Conservation (phyloP, 2,113 vertebrate genomes). For the Odobenus rosmarus region DNA sequence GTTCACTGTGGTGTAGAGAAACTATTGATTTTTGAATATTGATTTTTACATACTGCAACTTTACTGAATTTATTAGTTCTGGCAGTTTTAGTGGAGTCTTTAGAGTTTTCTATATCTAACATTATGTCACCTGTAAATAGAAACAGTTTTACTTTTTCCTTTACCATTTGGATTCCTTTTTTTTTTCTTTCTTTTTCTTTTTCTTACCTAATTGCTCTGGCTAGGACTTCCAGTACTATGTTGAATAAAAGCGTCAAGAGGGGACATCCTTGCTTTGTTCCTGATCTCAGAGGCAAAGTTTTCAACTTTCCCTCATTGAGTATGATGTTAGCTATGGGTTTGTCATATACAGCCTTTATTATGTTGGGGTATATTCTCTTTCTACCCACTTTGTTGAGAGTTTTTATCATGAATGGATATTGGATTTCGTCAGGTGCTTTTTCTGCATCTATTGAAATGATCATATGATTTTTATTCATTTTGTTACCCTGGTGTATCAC, state of each 20-base stretch:
- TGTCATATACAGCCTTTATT: background rate
- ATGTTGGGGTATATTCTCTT: background rate
- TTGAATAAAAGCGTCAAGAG: background rate
- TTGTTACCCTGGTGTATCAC: too few relatives aligned
- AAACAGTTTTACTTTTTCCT: background rate
- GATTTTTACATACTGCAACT: background rate
- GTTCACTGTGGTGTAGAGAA: background rate
- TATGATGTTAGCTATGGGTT: background rate
- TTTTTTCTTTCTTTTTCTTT: background rate
- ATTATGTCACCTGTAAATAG: background rate
- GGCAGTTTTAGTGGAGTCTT: background rate
- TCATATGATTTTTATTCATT: too few relatives aligned
- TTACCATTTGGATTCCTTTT: background rate
- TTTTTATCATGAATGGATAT: too few relatives aligned
- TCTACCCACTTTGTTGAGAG: background rate
- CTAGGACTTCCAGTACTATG: background rate
- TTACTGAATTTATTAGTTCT: background rate
- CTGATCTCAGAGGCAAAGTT: background rate
- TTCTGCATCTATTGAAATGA: too few relatives aligned
- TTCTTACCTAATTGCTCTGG: background rate
- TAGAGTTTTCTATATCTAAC: background rate
- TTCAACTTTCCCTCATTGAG: background rate
- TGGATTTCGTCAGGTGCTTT: too few relatives aligned
- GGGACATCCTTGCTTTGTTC: background rate
- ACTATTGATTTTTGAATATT: background rate